Evolutionary conservation across 2,888 invertebrate genomes (phyloP).

Genomic region (Luperina testacea): DNA sequence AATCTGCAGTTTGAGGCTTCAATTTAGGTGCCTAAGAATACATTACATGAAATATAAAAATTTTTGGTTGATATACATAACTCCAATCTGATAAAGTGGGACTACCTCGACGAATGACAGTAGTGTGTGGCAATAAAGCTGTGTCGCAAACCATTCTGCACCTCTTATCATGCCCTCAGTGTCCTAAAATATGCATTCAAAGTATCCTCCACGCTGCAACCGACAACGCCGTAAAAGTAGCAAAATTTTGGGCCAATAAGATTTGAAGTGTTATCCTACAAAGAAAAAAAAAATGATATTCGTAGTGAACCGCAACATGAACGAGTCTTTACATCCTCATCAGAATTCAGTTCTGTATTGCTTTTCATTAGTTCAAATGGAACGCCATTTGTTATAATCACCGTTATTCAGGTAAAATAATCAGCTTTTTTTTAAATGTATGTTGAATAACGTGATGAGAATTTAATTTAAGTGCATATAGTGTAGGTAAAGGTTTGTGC

Average conservation of each 20-base stretch:
- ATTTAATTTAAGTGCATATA: constrained; percentile 36
- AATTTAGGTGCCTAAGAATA: background rate
- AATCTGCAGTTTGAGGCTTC: background rate
- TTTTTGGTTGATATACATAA: too few species aligned
- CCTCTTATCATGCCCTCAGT: too few species aligned
- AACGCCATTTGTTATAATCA: constrained; percentile 65
- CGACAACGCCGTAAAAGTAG: too few species aligned
- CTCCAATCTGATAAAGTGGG: too few species aligned
- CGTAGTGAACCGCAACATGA: constrained; percentile 17
- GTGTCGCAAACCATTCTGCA: too few species aligned
- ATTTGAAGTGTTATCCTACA: background rate
- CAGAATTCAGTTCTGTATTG: constrained; percentile 65
- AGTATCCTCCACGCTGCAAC: too few species aligned
- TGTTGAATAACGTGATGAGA: constrained; percentile 33
- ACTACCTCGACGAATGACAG: too few species aligned
- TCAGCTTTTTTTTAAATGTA: constrained; percentile 46
- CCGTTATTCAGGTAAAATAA: constrained; percentile 65
- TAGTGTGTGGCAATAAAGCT: too few species aligned
- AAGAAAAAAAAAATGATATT: background rate
- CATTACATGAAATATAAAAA: background rate
- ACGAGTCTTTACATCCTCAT: constrained; percentile 59
- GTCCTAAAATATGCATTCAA: too few species aligned
- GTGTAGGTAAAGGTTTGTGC: background rate
- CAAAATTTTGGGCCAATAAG: too few species aligned
- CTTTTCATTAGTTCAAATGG: constrained; percentile 68